Evolutionary conservation across 2,113 vertebrate genomes (phyloP), one percentile per base, ranked within the genome.

Genomic region (Acanthisitta chloris): DNA sequence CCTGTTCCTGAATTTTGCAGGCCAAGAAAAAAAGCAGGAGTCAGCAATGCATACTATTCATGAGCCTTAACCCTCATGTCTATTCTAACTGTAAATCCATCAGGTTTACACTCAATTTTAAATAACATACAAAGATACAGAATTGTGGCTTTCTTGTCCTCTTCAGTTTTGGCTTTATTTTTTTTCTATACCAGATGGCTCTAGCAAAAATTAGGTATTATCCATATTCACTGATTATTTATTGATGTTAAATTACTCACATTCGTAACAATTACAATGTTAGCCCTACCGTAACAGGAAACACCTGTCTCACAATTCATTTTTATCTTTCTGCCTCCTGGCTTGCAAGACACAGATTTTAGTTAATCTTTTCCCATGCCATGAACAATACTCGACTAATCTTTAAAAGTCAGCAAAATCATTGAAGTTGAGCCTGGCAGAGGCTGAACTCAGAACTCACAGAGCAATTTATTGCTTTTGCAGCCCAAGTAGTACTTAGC

Each of bases 181-280:
- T 70, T 57, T 21, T 42, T 16, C 42, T 92, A 25, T 25, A 88
- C 20, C 59, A 67, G 85, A 55, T 86, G 36, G 16, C 8, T 94
- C 33, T 64, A 91, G 91, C 26, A 80, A 90, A 95, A 91, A 62
- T 52, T 9, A 76, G 40, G 31, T 69, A 1, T 64, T 40, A 77
- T 40, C 25, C 26, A 61, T 58, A 48, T 89, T 90, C 43, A 78
- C 45, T 76, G 72, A 85, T 80, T 93, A 83, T 69, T 93, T 92
- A 82, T 65, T 90, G 55, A 90, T 93, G 45, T 85, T 55, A 95
- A 93, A 94, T 78, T 49, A 29, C 51, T 96, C 66, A 81, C 34
- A 92, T 95, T 92, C 81, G 64, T 91, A 92, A 85, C 69, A 88
- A 93, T 95, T 93, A 91, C 40, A 88, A 31, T 33, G 62, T 55